A percentile compares a stretch with the other conserved stretches of the same genome.
phyloP scores from a whole-genome alignment of 2,888 invertebrate genomes.

The Phortica magna region DNA sequence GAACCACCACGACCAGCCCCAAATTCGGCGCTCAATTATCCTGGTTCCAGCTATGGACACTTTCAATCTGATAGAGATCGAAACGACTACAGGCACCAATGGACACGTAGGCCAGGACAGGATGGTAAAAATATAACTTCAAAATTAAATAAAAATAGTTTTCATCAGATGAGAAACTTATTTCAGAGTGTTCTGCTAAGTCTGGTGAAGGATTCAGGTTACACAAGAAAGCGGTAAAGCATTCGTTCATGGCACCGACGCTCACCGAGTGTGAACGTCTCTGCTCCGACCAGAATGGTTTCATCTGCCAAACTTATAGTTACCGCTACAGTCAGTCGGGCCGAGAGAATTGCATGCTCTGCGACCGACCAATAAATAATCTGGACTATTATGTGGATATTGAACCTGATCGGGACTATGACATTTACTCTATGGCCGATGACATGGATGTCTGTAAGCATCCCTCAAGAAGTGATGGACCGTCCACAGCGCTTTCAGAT shows the following conservation, averaged over 20 bases:
- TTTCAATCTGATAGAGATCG: constrained; percentile 64
- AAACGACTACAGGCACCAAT: constrained; percentile 75
- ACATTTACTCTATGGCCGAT: constrained; percentile 87
- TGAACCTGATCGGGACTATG: constrained; percentile 86
- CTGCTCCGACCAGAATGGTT: constrained; percentile 85
- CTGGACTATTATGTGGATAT: constrained; percentile 86
- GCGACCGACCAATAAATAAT: constrained; percentile 84
- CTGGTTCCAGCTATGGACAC: constrained; percentile 77
- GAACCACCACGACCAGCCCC: constrained; percentile 65
- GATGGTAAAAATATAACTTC: constrained; percentile 70
- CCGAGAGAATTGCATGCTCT: constrained; percentile 87
- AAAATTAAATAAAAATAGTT: constrained; percentile 16
- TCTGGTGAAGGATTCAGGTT: constrained; percentile 87
- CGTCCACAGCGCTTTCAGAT: constrained; percentile 77
- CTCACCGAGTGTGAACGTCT: constrained; percentile 88
- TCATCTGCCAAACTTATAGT: constrained; percentile 87
- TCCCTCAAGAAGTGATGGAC: constrained; percentile 65
- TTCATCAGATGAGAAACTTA: neutral
- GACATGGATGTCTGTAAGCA: constrained; percentile 79
- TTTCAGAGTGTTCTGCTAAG: constrained; percentile 85
- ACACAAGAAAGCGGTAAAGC: constrained; percentile 83
- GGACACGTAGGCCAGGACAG: constrained; percentile 77
- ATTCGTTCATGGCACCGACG: constrained; percentile 83
- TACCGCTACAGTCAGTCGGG: constrained; percentile 80
- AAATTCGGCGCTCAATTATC: constrained; percentile 79